A percentile compares a stretch with the other conserved stretches of the same genome.
Evolutionary conservation across 2,797 vertebrate species (phyloP).

Genomic region (Labroides dimidiatus): DNA sequence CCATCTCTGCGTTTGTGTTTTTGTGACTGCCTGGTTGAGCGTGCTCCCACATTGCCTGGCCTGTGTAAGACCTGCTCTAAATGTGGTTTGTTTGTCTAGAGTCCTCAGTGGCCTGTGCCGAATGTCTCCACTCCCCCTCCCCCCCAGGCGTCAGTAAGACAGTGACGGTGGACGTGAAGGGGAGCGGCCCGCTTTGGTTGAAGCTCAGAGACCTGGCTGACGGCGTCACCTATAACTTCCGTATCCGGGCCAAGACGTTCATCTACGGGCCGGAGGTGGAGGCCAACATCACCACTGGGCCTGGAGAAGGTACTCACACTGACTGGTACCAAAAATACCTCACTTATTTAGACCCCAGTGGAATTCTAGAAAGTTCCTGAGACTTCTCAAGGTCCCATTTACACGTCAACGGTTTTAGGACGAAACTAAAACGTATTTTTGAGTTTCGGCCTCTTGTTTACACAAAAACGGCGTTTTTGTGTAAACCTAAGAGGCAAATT

Average conservation of each 20-base stretch:
- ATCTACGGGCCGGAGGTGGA: slow-evolving; percentile 94
- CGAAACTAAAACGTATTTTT: too few relatives aligned
- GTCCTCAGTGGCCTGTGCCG: slow-evolving; percentile 85
- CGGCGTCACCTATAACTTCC: slow-evolving; percentile 93
- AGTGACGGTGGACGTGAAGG: slow-evolving; percentile 97
- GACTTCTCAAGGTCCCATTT: too few relatives aligned
- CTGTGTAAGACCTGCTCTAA: slow-evolving; percentile 73
- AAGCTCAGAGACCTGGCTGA: slow-evolving; percentile 95
- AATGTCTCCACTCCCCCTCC: slow-evolving; percentile 85
- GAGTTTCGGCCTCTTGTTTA: too few relatives aligned
- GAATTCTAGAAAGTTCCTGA: background rate
- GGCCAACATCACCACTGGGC: slow-evolving; percentile 96
- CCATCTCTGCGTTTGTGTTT: slow-evolving; percentile 47
- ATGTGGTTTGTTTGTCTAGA: slow-evolving; percentile 82
- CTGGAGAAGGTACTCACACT: slow-evolving; percentile 89
- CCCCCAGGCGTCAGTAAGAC: slow-evolving; percentile 96
- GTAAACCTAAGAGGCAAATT: too few relatives aligned
- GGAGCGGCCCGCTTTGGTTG: slow-evolving; percentile 91
- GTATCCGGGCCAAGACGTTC: slow-evolving; percentile 94
- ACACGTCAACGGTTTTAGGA: too few relatives aligned
- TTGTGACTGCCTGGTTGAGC: slow-evolving; percentile 29
- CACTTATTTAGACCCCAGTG: background rate
- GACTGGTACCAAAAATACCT: background rate
- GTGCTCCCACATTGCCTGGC: slow-evolving; percentile 51
- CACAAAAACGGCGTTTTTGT: too few relatives aligned